Evolutionary conservation across 2,797 vertebrate genomes (phyloP), one percentile per base, ranked within the genome.

Genomic region (Nasua narica): DNA sequence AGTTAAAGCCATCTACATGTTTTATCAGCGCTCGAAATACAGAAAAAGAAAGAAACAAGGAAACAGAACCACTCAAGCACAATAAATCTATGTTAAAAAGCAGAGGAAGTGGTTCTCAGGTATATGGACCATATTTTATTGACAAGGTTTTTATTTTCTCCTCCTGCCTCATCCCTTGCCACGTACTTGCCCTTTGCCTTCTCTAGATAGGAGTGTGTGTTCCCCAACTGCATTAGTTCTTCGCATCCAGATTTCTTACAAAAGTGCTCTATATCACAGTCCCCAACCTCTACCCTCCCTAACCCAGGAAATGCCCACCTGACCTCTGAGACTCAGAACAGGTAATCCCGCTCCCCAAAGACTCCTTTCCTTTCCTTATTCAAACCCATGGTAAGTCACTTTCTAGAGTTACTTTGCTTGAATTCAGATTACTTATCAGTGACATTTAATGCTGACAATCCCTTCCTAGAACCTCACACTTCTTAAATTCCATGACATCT

Each of bases 1-100:
- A 85, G 46, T 96, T 90, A 65, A 94, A 97, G 87, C 19, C 43
- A 87, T 62, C 65, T 82, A 48, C 14, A 46, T 50, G 88, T 92
- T 54, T 72, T 79, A n/a, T 60, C 25, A 85, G 6, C 54, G 19
- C 21, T 87, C 85, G 60, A 97, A 94, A 89, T 35, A 93, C 19
- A 94, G 37, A 62, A 91, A 81, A 84, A 78, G 76, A 25, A 48
- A 94, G 79, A 46, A 83, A 62, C 18, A 74, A 35, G n/a, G 18
- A 67, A 29, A 74, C 29, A 74, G 15, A 94, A 95, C 21, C 27
- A 79, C 10, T 43, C n/a, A 74, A 89, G 92, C 19, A 93, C 3
- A 35, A 81, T 72, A 89, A 82, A 70, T 85, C 84, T 69, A 48
- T 54, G 50, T 94, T 50, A 92, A 90, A 87, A 87, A 87, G 56